Base-by-base conservation (phyloP, 2,888 invertebrate genomes). In the Muschampia plurimacula region DNA sequence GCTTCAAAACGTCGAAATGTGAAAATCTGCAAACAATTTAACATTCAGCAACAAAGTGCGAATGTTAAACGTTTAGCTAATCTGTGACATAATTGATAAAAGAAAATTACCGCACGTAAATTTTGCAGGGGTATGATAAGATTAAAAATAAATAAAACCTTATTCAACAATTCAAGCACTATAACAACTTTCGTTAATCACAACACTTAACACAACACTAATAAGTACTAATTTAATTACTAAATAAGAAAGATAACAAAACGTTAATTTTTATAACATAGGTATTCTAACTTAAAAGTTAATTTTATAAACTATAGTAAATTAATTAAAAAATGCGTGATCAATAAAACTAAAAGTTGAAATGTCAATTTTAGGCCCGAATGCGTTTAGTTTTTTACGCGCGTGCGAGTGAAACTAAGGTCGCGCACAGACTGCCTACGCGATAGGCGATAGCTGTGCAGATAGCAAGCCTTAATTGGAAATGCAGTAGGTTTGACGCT, bases 361-460 rank as follows among this genome's bases (percentile, higher is more conserved):
- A 67, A 67, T 15, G 28, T 49, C 49, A 57, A 9, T 36, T 62
- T 60, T 67, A 32, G 65, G 65, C 71, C 65, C 65, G 65, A 71
- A 60, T 39, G 44, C 70, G 73, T 64, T 74, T 76, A 28, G 12
- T 57, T 79, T 76, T 76, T 80, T 75, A 76, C 79, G 77, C 87
- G 85, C 90, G 89, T 84, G 84, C 83, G 76, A 72, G 79, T 69
- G 75, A 74, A 77, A 71, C 84, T 81, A 84, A 80, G 74, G 86
- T 81, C 86, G 89, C 88, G 84, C 79, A 69, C 80, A 85, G 84
- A 92, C 92, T 92, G 90, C 78, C 81, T 77, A 79, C 69, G 49
- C 72, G 68, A 66, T 73, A 63, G 71, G 44, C 59, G 64, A 69
- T 74, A 75, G 75, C 67, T 65, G 65, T 60, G 44, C 55, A 74